Evolutionary conservation across 2,797 vertebrate genomes (phyloP).

Genomic region (Masticophis lateralis): DNA sequence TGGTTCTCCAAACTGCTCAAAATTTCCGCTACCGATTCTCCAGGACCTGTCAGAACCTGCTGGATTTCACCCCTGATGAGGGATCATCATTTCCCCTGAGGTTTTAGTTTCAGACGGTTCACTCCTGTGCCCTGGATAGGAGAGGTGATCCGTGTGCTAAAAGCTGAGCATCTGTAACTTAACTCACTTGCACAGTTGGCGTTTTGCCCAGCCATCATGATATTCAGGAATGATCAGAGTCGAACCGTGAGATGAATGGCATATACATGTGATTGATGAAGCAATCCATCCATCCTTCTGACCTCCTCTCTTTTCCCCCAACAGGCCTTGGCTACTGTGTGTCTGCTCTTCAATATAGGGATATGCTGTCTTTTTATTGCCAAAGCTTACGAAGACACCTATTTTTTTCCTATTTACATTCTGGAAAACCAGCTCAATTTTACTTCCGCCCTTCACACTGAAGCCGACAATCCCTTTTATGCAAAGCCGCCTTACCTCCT

Average conservation of each 20-base stretch:
- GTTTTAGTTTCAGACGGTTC: neutral
- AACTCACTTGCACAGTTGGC: neutral
- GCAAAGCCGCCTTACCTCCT: slow-evolving; percentile 35
- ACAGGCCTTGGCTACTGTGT: slow-evolving; percentile 53
- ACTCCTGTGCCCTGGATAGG: neutral
- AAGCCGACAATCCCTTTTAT: neutral
- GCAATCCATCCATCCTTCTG: neutral
- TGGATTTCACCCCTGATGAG: no score
- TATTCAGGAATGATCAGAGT: neutral
- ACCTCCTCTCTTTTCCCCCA: neutral
- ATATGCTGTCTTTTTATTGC: slow-evolving; percentile 57
- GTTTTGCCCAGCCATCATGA: neutral
- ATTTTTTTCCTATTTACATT: slow-evolving; percentile 32
- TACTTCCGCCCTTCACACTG: neutral
- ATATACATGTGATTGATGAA: neutral
- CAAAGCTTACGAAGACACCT: slow-evolving; percentile 41
- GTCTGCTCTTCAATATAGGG: slow-evolving; percentile 56
- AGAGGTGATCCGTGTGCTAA: neutral
- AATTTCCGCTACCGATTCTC: no score
- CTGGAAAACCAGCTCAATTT: neutral
- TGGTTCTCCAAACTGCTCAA: no score
- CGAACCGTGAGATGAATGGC: neutral
- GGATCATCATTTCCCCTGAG: neutral
- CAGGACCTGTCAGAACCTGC: no score
- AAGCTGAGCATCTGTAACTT: neutral